phyloP scores from a whole-genome alignment of 1,140 invertebrate genomes.

The Araneus ventricosus region DNA sequence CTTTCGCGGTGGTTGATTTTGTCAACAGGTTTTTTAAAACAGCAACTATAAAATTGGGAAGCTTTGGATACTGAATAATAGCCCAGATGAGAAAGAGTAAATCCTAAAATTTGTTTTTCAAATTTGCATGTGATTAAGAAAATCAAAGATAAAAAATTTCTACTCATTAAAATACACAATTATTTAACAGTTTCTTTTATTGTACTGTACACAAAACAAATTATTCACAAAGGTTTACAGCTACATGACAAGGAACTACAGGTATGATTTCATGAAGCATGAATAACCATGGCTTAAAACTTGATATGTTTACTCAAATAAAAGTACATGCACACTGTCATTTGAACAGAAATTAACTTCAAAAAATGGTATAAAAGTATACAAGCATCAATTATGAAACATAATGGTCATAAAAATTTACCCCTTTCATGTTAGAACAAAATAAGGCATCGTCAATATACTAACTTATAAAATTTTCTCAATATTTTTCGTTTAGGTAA shows the following conservation, averaged over 20 bases:
- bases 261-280: not conserved
- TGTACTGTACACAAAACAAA: constrained; percentile 57
- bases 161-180: not conserved
- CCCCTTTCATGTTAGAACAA: too few species aligned
- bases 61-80: not conserved
- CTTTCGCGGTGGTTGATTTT: too few species aligned
- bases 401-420: too few species aligned
- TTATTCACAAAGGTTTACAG: constrained; percentile 60
- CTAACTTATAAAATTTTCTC: too few species aligned
- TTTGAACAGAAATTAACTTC: not conserved
- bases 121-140: not conserved
- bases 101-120: not conserved
- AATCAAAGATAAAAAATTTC: too few species aligned
- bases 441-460: too few species aligned
- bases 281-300: not conserved
- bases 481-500: too few species aligned
- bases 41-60: too few species aligned
- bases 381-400: too few species aligned
- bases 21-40: too few species aligned
- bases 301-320: constrained; percentile 61
- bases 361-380: not conserved
- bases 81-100: not conserved
- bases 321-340: not conserved
- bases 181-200: constrained; percentile 44
- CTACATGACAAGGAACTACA: constrained; percentile 65